These are phyloP conservation scores for Dyspetes luteomarginatus DNA, from an alignment of 2,888 invertebrate species.

Conservation along the genomic window DNA sequence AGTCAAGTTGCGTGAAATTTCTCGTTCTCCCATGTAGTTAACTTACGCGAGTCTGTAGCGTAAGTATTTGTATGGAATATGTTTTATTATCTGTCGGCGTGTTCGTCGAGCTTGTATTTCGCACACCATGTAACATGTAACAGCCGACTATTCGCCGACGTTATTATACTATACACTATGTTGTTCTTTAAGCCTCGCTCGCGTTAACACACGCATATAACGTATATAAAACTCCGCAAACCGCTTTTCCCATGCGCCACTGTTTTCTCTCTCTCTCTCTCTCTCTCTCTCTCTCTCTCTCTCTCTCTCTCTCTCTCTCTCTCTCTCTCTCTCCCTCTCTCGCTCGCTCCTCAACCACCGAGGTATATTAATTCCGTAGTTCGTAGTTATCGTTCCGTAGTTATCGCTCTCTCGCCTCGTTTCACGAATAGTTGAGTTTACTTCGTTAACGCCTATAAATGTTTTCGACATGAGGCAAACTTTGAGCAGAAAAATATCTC, in stretches of 20 bases:
- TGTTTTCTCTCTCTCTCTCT: no score
- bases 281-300: no score
- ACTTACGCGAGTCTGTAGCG: no score
- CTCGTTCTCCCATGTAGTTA: no score
- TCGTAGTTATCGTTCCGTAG: constrained; percentile 43
- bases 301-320: no score
- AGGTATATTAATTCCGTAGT: constrained; percentile 37
- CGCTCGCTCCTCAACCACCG: neutral
- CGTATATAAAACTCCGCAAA: neutral
- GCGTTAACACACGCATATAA: neutral
- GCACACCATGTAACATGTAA: neutral
- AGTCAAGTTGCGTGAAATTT: no score
- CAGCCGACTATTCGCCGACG: neutral
- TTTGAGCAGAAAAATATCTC: neutral
- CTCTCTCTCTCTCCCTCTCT: constrained; percentile 7
- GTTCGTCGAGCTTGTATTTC: neutral
- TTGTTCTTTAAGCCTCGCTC: neutral
- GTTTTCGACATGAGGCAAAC: neutral
- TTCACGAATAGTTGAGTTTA: constrained; percentile 25
- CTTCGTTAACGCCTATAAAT: neutral
- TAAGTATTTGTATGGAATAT: no score
- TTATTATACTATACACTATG: constrained; percentile 2
- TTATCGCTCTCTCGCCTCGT: constrained; percentile 37
- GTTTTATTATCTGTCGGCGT: neutral
- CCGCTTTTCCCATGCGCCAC: neutral